Conservation (phyloP, 2,888 invertebrate genomes). For the Urechis unicinctus region DNA sequence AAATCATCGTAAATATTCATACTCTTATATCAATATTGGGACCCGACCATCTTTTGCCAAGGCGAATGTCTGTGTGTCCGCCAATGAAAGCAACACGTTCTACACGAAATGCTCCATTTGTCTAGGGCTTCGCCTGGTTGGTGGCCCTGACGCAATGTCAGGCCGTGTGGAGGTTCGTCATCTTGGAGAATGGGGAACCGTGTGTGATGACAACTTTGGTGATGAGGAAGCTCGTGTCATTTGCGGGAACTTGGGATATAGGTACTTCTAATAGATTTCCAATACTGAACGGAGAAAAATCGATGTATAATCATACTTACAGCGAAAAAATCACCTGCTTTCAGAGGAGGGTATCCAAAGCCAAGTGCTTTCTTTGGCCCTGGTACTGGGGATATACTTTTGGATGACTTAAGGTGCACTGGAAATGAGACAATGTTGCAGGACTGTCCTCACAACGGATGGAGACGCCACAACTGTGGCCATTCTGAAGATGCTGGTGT, state of each 20-base stretch:
- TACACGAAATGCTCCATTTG: no score
- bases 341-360: no score
- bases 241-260: neutral
- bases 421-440: slow-evolving; percentile 4
- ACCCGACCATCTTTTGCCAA: no score
- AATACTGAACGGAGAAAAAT: no score
- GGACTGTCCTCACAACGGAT: slow-evolving; percentile 5
- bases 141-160: neutral
- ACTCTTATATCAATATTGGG: no score
- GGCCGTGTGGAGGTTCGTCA: neutral
- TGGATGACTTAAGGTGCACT: slow-evolving; percentile 6
- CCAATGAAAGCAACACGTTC: no score
- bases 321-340: no score
- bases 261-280: no score
- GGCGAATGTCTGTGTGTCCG: no score
- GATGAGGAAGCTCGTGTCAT: neutral
- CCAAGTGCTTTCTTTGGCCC: no score
- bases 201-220: neutral
- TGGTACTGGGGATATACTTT: slow-evolving; percentile 3
- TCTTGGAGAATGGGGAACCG: neutral
- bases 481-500: slow-evolving; percentile 6
- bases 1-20: no score
- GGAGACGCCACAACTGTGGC: slow-evolving; percentile 11
- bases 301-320: no score
- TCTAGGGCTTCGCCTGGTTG: neutral